Base-by-base conservation (phyloP, 2,113 vertebrate species). In the Dicrurus megarhynchus region DNA sequence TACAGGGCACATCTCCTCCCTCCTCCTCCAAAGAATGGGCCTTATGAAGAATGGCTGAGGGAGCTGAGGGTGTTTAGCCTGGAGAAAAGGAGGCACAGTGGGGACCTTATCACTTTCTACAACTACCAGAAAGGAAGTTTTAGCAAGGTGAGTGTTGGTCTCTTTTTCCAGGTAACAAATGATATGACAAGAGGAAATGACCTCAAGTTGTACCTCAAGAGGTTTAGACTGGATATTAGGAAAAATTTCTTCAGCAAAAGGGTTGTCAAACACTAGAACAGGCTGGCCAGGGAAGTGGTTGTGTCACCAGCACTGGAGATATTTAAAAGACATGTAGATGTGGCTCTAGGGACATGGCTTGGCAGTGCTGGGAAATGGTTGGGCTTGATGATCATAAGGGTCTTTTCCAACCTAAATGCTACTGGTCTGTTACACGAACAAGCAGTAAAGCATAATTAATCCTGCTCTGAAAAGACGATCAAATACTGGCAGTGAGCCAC, bases 381-480 rank as follows among this genome's bases (percentile, higher is more conserved):
- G 23, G 44, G 44, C 11, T 33, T 18, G 47, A 33, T 59, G 46
- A 37, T 13, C 61, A 44, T 7, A 13, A 81, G 56, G 27, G 35
- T 49, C 32, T 87, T 61, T 75, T 75, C 61, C 76, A 75, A 6
- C 35, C 47, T 18, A 44, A 91, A 42, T 37, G 13, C 96, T 84
- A 42, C 84, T n/a, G 59, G 46, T 59, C 89, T 8, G 3, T 82
- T 92, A 92, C 0, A 2, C 46, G 77, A 94, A 94, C 63, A 84
- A 89, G 73, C 39, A 79, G 91, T 80, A 96, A 95, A 91, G 19
- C 6, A 59, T 77, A 89, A 97, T 97, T 96, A 95, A 95, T 91
- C 77, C 87, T 76, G 59, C 92, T 91, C 95, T 94, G 93, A 87
- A 97, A 91, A 95, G 32, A 49, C 59, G 75, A 96, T 82, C 88